Evolutionary conservation across 2,888 invertebrate species (phyloP).

Genomic region (Therioaphis trifolii): DNA sequence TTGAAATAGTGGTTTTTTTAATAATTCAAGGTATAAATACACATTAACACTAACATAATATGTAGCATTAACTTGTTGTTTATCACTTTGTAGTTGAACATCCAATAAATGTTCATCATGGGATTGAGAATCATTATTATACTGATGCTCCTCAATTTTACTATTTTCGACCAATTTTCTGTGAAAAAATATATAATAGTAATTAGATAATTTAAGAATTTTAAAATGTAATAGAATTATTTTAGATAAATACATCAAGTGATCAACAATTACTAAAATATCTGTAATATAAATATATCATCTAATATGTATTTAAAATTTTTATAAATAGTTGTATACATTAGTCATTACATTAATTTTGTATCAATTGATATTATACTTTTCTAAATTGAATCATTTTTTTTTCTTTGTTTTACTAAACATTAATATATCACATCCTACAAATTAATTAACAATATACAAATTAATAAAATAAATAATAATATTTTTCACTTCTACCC

Average conservation of each 20-base stretch:
- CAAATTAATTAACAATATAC: too few species aligned
- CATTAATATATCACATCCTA: too few species aligned
- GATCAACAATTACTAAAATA: neutral
- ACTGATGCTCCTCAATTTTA: conserved; percentile 46
- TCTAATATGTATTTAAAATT: too few species aligned
- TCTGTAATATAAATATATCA: too few species aligned
- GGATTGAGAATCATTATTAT: neutral
- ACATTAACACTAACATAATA: conserved; percentile 33
- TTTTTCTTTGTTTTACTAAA: too few species aligned
- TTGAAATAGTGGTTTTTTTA: too few species aligned
- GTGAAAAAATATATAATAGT: conserved; percentile 4
- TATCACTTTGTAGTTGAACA: conserved; percentile 6
- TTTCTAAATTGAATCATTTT: too few species aligned
- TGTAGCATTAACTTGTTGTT: neutral
- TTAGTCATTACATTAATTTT: too few species aligned
- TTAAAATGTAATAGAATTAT: neutral
- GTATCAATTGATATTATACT: too few species aligned
- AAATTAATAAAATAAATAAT: too few species aligned
- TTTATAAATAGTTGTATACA: too few species aligned
- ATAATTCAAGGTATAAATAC: neutral
- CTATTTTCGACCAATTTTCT: conserved; percentile 50
- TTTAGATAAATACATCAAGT: neutral
- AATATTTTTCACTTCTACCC: too few species aligned
- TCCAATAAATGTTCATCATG: neutral
- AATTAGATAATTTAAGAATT: neutral